Evolutionary conservation across 2,113 vertebrate genomes (phyloP).

Genomic region (Pheucticus melanocephalus): DNA sequence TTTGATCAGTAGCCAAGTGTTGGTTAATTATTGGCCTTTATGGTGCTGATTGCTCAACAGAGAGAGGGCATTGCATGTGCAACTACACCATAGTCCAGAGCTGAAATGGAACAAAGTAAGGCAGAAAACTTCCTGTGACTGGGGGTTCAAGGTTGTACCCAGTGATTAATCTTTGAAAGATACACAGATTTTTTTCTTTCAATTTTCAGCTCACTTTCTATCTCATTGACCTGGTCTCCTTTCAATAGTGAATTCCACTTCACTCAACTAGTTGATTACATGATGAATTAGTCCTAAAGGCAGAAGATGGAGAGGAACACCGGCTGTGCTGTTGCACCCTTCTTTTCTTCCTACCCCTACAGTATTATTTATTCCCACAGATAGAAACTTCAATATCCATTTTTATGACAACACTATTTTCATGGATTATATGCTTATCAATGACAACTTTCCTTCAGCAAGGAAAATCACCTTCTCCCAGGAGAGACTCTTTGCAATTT

Average conservation of each 20-base stretch:
- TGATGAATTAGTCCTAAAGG: neutral
- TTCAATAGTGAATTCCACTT: neutral
- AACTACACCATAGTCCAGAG: neutral
- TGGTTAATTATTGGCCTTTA: neutral
- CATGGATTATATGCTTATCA: constrained; percentile 3
- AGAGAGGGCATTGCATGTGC: neutral
- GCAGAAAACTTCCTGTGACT: neutral
- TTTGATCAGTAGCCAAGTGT: neutral
- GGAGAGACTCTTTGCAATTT: constrained; percentile 11
- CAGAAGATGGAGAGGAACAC: neutral
- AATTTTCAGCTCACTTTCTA: neutral
- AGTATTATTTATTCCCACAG: neutral
- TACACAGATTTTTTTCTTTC: neutral
- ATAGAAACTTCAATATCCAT: neutral
- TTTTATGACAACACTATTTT: neutral
- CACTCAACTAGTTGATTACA: neutral
- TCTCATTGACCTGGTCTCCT: neutral
- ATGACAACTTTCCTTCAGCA: neutral
- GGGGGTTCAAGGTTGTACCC: neutral
- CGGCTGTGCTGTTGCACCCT: neutral
- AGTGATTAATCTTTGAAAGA: neutral
- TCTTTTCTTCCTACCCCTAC: neutral
- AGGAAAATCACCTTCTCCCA: constrained; percentile 31
- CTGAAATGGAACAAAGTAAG: neutral
- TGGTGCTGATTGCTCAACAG: neutral